Conservation (phyloP, 2,797 vertebrate species). For the Prionace glauca region DNA sequence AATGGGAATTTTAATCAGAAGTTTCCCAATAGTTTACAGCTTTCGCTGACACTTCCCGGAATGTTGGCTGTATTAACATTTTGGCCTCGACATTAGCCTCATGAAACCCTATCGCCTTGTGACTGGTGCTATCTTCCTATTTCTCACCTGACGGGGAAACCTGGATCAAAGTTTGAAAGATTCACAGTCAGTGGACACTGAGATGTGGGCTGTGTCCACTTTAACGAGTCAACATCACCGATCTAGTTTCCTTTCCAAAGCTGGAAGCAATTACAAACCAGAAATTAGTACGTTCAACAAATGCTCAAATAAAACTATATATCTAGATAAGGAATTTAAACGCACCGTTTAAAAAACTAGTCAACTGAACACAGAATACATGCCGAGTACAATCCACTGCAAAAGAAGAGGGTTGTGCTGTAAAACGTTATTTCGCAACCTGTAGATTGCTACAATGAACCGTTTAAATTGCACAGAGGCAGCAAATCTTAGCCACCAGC, state of each 20-base stretch:
- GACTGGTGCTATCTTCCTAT: background rate
- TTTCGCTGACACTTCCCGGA: background rate
- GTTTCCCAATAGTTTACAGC: background rate
- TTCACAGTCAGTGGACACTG: background rate
- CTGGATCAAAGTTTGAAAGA: no score
- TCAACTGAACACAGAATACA: background rate
- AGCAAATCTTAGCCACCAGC: background rate
- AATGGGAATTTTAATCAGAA: background rate
- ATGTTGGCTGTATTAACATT: background rate
- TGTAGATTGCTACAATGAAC: background rate
- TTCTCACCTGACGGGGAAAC: background rate
- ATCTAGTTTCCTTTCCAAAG: background rate
- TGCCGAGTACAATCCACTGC: background rate
- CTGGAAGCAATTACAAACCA: background rate
- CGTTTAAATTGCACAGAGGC: background rate
- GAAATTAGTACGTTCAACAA: background rate
- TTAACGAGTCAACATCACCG: background rate
- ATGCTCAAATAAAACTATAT: background rate
- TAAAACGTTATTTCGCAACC: background rate
- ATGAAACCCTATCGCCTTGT: background rate
- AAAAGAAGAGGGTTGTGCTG: no score
- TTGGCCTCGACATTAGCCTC: background rate
- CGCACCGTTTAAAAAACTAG: background rate
- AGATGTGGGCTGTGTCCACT: background rate
- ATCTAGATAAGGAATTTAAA: background rate